Conservation (phyloP, 2,888 invertebrate species). For the Gibbula magus region DNA sequence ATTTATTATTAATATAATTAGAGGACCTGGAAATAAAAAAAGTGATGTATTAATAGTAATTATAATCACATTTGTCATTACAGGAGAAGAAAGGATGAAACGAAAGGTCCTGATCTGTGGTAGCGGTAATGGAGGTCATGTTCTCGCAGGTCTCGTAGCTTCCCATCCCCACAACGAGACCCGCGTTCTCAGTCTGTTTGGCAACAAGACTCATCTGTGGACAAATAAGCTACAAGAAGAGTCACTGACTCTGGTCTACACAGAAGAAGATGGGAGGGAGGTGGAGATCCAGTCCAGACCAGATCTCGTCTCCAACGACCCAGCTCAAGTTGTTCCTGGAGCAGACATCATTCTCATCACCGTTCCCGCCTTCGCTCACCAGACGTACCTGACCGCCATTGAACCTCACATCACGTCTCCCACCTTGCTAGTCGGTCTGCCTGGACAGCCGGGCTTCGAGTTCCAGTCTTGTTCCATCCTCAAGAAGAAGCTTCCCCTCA, state of each 20-base stretch:
- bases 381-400: conserved; percentile 57
- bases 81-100: neutral
- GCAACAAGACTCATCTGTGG: conserved; percentile 57
- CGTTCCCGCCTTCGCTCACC: conserved; percentile 61
- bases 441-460: conserved; percentile 62
- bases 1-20: too few relatives aligned
- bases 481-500: conserved; percentile 33
- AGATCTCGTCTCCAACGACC: conserved; percentile 49
- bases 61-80: too few relatives aligned
- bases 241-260: conserved; percentile 28
- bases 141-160: conserved; percentile 48
- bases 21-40: too few relatives aligned
- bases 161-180: conserved; percentile 43
- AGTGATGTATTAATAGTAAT: too few relatives aligned
- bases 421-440: conserved; percentile 59
- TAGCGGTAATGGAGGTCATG: conserved; percentile 62
- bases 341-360: conserved; percentile 60
- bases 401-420: conserved; percentile 53
- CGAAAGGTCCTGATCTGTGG: conserved; percentile 49
- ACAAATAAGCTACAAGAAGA: conserved; percentile 32
- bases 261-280: conserved; percentile 39
- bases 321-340: conserved; percentile 52
- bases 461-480: too few relatives aligned
- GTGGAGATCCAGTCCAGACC: conserved; percentile 40
- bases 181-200: conserved; percentile 49